Evolutionary conservation across 1,140 invertebrate genomes (phyloP).

Genomic region (Aradophagus sp.): DNA sequence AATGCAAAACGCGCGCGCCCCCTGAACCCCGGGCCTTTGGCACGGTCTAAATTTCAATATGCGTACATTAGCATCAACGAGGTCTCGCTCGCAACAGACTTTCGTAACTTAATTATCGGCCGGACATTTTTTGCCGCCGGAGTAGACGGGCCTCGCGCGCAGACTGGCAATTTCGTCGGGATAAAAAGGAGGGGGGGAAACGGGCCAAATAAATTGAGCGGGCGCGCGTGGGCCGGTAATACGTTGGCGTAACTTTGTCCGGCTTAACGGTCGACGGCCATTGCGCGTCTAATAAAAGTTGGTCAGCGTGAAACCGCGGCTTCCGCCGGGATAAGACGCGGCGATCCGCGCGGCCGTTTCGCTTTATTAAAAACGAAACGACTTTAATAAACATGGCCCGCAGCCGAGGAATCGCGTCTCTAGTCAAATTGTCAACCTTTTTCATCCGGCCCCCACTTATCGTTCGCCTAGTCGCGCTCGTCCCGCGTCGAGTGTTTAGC

Average conservation of each 20-base stretch:
- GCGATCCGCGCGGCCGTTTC: conserved; percentile 52
- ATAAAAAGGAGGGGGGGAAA: conserved; percentile 31
- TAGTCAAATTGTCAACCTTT: conserved; percentile 22
- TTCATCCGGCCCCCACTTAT: too few relatives aligned
- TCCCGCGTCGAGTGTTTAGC: conserved; percentile 13
- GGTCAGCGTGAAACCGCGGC: conserved; percentile 65
- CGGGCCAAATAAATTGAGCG: conserved; percentile 45
- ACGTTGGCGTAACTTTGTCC: conserved; percentile 64
- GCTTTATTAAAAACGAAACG: conserved; percentile 67
- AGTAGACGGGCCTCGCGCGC: too few relatives aligned
- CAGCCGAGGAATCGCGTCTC: conserved; percentile 14
- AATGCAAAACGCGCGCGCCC: background rate
- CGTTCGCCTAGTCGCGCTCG: too few relatives aligned
- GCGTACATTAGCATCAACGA: conserved; percentile 2
- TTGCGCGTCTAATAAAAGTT: conserved; percentile 67
- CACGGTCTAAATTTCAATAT: conserved; percentile 19
- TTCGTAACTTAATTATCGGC: conserved; percentile 42
- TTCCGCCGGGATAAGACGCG: conserved; percentile 44
- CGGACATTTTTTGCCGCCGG: conserved; percentile 9
- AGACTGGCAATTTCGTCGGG: conserved; percentile 39
- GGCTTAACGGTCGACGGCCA: conserved; percentile 58
- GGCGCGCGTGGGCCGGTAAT: conserved; percentile 31
- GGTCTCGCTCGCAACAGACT: conserved; percentile 7
- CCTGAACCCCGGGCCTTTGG: background rate
- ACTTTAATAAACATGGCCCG: conserved; percentile 63